Percentiles rank a stretch among this genome's conserved stretches.
Conservation (phyloP, 2,888 invertebrate genomes). For the Pterostichus niger region DNA sequence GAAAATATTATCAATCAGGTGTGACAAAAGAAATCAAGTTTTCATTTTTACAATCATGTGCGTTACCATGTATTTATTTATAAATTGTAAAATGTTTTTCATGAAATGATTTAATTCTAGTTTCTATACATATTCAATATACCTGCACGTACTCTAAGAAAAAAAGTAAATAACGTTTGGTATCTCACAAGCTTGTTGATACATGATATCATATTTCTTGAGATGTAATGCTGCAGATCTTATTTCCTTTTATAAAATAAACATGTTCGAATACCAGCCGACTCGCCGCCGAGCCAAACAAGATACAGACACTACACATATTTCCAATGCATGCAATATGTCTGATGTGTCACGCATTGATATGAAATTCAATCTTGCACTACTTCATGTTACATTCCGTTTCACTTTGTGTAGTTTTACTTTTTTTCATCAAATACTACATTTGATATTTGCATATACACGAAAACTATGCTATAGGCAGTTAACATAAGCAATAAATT, state of each 20-base stretch:
- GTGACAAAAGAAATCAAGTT: too few relatives aligned
- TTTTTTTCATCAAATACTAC: background rate
- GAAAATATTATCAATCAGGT: too few relatives aligned
- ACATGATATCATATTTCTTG: conserved; percentile 30
- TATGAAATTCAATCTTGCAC: conserved; percentile 48
- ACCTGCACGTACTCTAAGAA: background rate
- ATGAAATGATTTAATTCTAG: too few relatives aligned
- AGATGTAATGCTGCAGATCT: conserved; percentile 10
- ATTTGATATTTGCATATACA: conserved; percentile 41
- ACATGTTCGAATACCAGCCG: conserved; percentile 31
- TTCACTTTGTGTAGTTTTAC: background rate
- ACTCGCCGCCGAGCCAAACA: background rate
- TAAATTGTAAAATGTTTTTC: too few relatives aligned
- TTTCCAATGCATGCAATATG: conserved; percentile 46
- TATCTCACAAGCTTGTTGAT: background rate
- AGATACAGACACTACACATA: conserved; percentile 17
- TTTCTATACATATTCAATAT: too few relatives aligned
- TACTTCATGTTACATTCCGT: background rate
- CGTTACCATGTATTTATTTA: too few relatives aligned
- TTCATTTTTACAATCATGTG: too few relatives aligned
- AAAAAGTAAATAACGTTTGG: background rate
- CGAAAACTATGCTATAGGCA: too few relatives aligned
- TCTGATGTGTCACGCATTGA: conserved; percentile 40
- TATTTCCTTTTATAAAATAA: conserved; percentile 52
- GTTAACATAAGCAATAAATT: too few relatives aligned